A percentile compares a stretch with the other conserved stretches of the same genome.
phyloP scores from a whole-genome alignment of 2,888 invertebrate species.

The Microctonus hyperodae region DNA sequence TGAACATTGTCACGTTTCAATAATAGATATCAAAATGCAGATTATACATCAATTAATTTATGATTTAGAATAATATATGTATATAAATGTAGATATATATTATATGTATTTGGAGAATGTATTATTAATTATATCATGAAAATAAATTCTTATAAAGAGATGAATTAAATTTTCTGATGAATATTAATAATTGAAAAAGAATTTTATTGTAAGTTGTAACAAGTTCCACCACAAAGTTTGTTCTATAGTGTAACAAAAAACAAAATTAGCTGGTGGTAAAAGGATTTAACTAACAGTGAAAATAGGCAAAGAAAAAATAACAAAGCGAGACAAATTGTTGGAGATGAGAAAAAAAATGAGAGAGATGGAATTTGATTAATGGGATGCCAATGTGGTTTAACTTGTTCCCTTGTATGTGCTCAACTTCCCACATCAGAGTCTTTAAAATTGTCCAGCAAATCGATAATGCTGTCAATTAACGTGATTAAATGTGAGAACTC shows the following conservation, averaged over 20 bases:
- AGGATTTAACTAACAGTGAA: not conserved
- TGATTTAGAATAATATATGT: not conserved
- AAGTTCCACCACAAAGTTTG: not conserved
- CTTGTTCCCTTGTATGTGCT: not conserved
- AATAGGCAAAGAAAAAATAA: not conserved
- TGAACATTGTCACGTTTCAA: not conserved
- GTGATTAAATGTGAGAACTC: not conserved
- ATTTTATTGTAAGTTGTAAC: not conserved
- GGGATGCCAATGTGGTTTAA: conserved; percentile 51
- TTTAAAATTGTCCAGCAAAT: conserved; percentile 1
- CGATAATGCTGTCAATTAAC: not conserved
- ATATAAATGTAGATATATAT: not conserved
- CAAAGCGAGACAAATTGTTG: not conserved
- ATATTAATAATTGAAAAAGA: not conserved
- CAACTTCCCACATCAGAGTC: not conserved
- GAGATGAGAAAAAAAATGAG: conserved; percentile 12
- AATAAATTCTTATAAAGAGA: not conserved
- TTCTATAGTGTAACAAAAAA: not conserved
- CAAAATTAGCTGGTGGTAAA: not conserved
- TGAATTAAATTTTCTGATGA: not conserved
- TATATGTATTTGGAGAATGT: not conserved
- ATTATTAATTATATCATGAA: not conserved
- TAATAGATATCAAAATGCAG: not conserved
- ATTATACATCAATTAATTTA: not conserved
- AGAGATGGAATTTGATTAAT: conserved; percentile 49